Evolutionary conservation across 2,113 vertebrate genomes (phyloP).

Genomic region (Sylvilagus bachmani): DNA sequence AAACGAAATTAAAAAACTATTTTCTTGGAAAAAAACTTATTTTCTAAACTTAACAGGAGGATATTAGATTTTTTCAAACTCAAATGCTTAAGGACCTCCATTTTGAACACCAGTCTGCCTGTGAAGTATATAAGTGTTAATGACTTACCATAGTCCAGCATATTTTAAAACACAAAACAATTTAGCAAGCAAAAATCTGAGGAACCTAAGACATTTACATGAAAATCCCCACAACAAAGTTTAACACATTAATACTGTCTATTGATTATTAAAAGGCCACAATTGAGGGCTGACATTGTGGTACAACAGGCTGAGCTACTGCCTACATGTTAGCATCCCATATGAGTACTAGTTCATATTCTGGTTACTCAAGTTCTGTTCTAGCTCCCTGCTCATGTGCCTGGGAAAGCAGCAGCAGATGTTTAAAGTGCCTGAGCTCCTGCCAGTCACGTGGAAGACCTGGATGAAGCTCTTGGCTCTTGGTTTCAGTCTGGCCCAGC

Average conservation of each 20-base stretch:
- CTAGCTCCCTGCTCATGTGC: no score
- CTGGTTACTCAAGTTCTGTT: no score
- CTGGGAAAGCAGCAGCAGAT: no score
- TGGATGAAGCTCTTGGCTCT: no score
- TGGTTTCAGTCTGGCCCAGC: no score
- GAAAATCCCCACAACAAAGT: background rate
- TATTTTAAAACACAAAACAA: background rate
- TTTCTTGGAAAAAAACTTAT: slow-evolving; percentile 35
- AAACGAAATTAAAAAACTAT: slow-evolving; percentile 60
- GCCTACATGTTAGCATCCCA: no score
- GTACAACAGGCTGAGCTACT: no score
- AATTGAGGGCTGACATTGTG: no score
- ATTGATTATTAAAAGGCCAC: background rate
- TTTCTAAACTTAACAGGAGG: slow-evolving; percentile 35
- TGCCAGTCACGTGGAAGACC: no score
- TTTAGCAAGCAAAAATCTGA: background rate
- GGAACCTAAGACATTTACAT: background rate
- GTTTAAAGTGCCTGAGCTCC: no score
- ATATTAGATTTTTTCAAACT: slow-evolving; percentile 24
- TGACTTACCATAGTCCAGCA: background rate
- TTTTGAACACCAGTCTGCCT: background rate
- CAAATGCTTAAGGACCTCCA: background rate
- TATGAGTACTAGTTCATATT: no score
- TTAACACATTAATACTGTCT: background rate
- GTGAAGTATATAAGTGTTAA: background rate